Evolutionary conservation across 2,797 vertebrate species (phyloP), one percentile per base, ranked within the genome.

Genomic region (Oreonectes daqikongensis): DNA sequence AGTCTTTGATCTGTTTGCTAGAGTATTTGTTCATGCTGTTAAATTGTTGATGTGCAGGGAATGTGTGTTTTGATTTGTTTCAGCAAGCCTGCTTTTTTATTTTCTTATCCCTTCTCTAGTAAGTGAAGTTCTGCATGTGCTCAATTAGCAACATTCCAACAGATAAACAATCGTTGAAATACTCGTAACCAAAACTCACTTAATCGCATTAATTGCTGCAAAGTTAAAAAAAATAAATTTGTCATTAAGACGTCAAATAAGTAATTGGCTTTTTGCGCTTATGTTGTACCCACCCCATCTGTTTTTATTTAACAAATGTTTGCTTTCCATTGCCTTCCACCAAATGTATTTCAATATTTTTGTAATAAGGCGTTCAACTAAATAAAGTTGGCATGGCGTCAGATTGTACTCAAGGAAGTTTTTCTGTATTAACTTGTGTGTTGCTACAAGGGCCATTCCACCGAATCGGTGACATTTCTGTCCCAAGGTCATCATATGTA

Each of bases 331-430:
- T 80, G 72, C 75, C 65, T 82, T 79, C 61, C 66, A 77, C 67
- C 66, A 77, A 77, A 77, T 77, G 75, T 77, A 77, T 77, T 79
- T 79, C 68, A 79, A 64, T 83, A 83, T 83, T 84, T 84, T 83
- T 86, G 80, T 86, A 84, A 81, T 77, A 53, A 73, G 61, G 57
- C 77, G 30, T 79, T 80, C 60, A 77, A 67, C 61, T 70, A 74
- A 82, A 82, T 81, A 84, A 82, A 78, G 71, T 80, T 82, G 72
- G 78, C 68, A 77, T 81, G 78, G 75, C 60, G 66, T 61, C n/a
- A 20, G 17, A 61, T n/a, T 35, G 17, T 32, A 30, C 14, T 59
- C 24, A 26, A 12, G 2, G 42, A 40, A 46, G 15, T 1, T 15
- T 46, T 46, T 42, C 40, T 42, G 40, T 42, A 5, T 15, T 46